Percentiles rank a stretch among this genome's conserved stretches.
These are phyloP conservation scores for Phortica magna DNA, from an alignment of 2,888 invertebrate species.

Conservation along the genomic window DNA sequence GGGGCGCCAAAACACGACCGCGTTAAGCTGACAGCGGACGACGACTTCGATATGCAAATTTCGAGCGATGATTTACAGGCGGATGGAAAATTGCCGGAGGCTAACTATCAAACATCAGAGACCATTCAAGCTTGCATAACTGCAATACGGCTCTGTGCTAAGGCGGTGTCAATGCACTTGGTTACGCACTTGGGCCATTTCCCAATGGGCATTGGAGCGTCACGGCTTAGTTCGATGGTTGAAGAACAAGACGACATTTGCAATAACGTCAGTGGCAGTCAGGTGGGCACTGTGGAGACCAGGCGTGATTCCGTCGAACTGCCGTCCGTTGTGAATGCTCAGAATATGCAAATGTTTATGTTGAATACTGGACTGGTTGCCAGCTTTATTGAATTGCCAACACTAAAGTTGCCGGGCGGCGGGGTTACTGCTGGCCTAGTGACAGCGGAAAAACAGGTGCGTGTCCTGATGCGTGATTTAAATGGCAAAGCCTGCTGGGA, in stretches of 20 bases:
- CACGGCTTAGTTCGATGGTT: conserved; percentile 91
- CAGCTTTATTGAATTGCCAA: conserved; percentile 93
- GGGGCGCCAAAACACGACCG: conserved; percentile 73
- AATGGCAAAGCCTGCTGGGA: conserved; percentile 98
- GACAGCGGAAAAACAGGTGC: conserved; percentile 89
- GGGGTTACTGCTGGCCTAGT: conserved; percentile 87
- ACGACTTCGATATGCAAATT: conserved; percentile 77
- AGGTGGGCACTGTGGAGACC: conserved; percentile 50
- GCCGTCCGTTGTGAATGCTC: conserved; percentile 89
- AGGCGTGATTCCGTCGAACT: conserved; percentile 82
- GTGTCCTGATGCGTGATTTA: conserved; percentile 92
- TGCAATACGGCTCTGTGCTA: conserved; percentile 81
- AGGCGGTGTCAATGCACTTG: conserved; percentile 86
- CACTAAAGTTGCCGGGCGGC: conserved; percentile 88
- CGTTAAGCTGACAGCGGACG: conserved; percentile 75
- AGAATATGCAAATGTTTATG: conserved; percentile 91
- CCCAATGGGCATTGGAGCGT: conserved; percentile 93
- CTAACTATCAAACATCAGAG: conserved; percentile 76
- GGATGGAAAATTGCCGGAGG: conserved; percentile 72
- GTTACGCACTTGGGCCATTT: conserved; percentile 96
- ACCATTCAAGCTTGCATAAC: conserved; percentile 79
- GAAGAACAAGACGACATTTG: conserved; percentile 93
- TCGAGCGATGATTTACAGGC: conserved; percentile 73
- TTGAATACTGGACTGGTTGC: conserved; percentile 89
- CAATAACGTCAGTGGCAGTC: conserved; percentile 46